Base-by-base conservation (phyloP, 2,113 vertebrate species). In the Phoenicopterus ruber region DNA sequence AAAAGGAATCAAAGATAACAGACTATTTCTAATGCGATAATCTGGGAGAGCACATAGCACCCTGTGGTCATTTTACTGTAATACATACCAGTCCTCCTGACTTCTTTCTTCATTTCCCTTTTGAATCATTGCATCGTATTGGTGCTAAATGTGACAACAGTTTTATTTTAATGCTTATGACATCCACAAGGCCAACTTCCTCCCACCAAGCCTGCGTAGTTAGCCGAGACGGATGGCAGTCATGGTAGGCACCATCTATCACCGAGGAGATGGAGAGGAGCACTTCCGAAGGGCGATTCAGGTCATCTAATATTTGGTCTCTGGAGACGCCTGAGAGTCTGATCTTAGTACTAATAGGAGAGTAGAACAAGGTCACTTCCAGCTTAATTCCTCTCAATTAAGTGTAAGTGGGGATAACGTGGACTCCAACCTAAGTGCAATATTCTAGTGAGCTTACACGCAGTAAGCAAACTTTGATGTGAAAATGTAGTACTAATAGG, bases 1-100 rank as follows among this genome's bases (percentile, higher is more conserved):
- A 86, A 82, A 93, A 69, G 47, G 83, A 78, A 74, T 92, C 49
- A 57, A 82, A 92, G 82, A 44, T 69, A n/a, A 52, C 49, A 82
- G 36, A 54, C 54, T 82, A 73, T 92, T 97, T 88, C 19, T 81
- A 76, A 91, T 72, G 49, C 54, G 76, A 81, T 88, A 96, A 67
- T 86, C 20, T 79, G 26, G 81, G 76, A 79, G 55, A 80, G 28
- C 58, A 62, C 55, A 2, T 50, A 84, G 79, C 59, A 42, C 47
- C 65, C 49, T 4, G 15, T 71, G 80, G 83, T 66, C 58, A 28
- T 92, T 85, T 80, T 91, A 40, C 28, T 67, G 50, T 42, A 88
- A 72, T 78, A 71, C 19, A 3, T 55, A 77, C 57, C 73, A 50
- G 54, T 81, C 81, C 76, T 82, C 82, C 88, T 76, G 38, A 54